Base-by-base conservation (phyloP, 2,113 vertebrate species). In the Shinisaurus crocodilurus region DNA sequence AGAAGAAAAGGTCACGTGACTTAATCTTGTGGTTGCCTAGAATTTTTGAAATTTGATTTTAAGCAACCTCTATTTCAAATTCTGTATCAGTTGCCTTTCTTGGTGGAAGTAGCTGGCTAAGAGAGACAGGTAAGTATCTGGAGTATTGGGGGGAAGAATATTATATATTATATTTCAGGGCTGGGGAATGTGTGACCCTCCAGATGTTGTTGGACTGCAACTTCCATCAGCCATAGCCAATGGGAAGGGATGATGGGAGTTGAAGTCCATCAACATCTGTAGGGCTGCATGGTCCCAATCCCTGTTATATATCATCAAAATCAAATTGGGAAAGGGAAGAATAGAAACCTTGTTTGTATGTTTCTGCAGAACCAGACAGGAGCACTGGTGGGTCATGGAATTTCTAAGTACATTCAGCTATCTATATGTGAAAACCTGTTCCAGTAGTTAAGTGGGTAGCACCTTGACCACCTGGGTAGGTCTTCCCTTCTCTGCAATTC, bases 41-140 rank as follows among this genome's bases (percentile, higher is more conserved):
- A 54, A 15, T 79, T 67, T 69, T 84, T 63, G 10, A 65, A 74
- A 84, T 50, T 18, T 60, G n/a, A 45, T 63, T 87, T 65, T 79
- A 79, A 87, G 57, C 29, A 80, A 89, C 37, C 86, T 92, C 3
- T 40, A 37, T 67, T 85, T 85, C 72, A 77, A 32, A 37, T 70
- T 29, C 32, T 54, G 20, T 43, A 45, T 72, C 25, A 43, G 15
- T 67, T 67, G 69, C 29, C 88, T 40, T 72, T n/a, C 70, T 92
- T 48, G 50, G 85, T 40, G 65, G 77, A 92, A 93, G 91, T 57
- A 88, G 90, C 54, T 72, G 37, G 48, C 65, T 76, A 50, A 69
- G 29, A 83, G 40, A 32, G 76, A 74, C 4, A 85, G 27, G 72
- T 90, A 88, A 70, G 27, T 88, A 80, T 94, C 48, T 86, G 82